Base-by-base conservation (phyloP, 2,113 vertebrate species). In the Ameiurus melas region DNA sequence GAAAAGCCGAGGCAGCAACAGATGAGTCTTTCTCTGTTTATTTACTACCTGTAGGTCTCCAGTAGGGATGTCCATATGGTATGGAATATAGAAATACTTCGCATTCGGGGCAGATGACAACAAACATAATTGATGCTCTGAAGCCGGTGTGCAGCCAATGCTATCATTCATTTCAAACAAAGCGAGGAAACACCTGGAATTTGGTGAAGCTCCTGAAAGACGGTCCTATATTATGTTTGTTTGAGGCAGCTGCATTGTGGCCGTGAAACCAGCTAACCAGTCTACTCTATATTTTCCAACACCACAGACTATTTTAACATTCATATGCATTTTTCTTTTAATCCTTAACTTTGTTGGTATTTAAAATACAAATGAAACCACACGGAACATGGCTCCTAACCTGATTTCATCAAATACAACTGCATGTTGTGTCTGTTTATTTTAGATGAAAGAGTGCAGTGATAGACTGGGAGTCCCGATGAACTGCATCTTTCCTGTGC, bases 401-500 rank as follows among this genome's bases (percentile, higher is more conserved):
- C 13, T 14, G 3, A 36, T 36, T 71, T 36, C 71, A 20, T 25
- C 36, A 22, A 39, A 75, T 55, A 55, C 22, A 19, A 17, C 2
- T 30, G 0, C 39, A 43, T 86, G 17, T 43, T 57, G 1, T 19
- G 1, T 70, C 51, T 73, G 4, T 84, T 27, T 30, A 47, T 17
- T 43, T 64, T 30, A 88, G 88, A 84, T 91, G 79, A 6, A 86
- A 0, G 17, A 39, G 83, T 88, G 88, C 83, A 88, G 88, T 62
- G 0, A 8, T 1, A 85, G 3, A 62, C 14, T 81, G 12, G 90
- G 87, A 2, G 73, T 90, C 27, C 80, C 87, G 10, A 30, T 90
- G 87, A 36, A 27, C 73, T 62, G 51, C 85, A 90, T 90, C 60
- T 89, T 87, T 62, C 90, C 90, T 79, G 81, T 90, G 73, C 66